These are phyloP conservation scores for Acanthurus leucopareius DNA, from an alignment of 2,797 vertebrate species.

Conservation along the genomic window DNA sequence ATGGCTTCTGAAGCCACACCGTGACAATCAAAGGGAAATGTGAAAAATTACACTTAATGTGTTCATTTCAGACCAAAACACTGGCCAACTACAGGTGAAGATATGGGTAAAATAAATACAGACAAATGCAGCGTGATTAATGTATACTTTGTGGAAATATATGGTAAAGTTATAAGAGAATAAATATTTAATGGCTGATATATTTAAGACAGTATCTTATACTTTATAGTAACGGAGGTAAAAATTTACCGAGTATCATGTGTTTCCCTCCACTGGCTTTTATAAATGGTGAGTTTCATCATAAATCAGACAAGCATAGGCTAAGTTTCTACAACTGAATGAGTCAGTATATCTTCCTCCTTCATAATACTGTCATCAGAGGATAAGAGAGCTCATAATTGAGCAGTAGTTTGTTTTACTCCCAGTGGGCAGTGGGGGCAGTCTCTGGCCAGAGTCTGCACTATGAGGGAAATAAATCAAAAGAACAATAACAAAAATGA, in stretches of 20 bases:
- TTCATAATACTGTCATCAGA: slow-evolving; percentile 68
- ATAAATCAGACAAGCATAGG: slow-evolving; percentile 35
- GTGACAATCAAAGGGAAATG: slow-evolving; percentile 63
- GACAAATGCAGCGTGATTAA: slow-evolving; percentile 26
- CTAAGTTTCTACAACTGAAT: slow-evolving; percentile 31
- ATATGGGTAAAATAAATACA: slow-evolving; percentile 38
- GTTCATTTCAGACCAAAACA: slow-evolving; percentile 44
- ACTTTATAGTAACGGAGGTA: slow-evolving; percentile 36
- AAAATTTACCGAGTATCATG: slow-evolving; percentile 17
- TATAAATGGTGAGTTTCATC: slow-evolving; percentile 31
- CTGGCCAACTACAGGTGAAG: slow-evolving; percentile 12
- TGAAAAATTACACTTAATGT: slow-evolving; percentile 70
- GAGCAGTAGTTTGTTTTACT: slow-evolving; percentile 70
- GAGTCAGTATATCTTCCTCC: slow-evolving; percentile 52
- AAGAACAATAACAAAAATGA: slow-evolving; percentile 82
- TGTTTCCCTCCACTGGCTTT: slow-evolving; percentile 19
- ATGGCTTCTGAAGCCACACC: slow-evolving; percentile 57
- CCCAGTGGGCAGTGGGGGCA: slow-evolving; percentile 59
- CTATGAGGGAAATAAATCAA: slow-evolving; percentile 81
- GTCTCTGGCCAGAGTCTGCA: slow-evolving; percentile 56
- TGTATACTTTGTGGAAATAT: slow-evolving; percentile 19
- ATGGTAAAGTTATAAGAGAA: slow-evolving; percentile 22
- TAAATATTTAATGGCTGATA: slow-evolving; percentile 44
- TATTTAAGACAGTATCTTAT: slow-evolving; percentile 35
- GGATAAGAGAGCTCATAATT: slow-evolving; percentile 67